A percentile compares a stretch with the other conserved stretches of the same genome.
These are phyloP conservation scores for Drosophila persimilis DNA, from an alignment of 1,140 invertebrate species.

Conservation along the genomic window DNA sequence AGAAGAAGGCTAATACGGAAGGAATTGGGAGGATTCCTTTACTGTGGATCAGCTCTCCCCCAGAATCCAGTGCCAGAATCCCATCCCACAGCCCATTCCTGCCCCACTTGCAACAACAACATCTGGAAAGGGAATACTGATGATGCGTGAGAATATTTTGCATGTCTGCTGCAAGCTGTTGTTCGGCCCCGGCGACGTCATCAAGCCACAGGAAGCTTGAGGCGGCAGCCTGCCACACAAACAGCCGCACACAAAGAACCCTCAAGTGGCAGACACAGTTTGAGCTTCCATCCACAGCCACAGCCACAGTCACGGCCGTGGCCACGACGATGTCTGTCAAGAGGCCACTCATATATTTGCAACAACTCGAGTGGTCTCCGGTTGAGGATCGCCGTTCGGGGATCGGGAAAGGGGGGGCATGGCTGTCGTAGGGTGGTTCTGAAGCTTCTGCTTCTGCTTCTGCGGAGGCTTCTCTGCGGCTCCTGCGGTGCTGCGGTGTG, in stretches of 20 bases:
- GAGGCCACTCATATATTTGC: constrained; percentile 78
- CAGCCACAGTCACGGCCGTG: constrained; percentile 8
- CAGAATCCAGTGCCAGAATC: no score
- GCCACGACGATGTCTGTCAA: constrained; percentile 67
- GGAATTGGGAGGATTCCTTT: no score
- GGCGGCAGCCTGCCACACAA: constrained; percentile 32
- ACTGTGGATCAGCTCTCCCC: no score
- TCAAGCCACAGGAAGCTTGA: constrained; percentile 73
- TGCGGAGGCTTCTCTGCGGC: constrained; percentile 11
- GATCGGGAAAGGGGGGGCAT: neutral
- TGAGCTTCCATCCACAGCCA: constrained; percentile 23
- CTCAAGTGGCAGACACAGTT: constrained; percentile 51
- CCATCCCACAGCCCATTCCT: neutral
- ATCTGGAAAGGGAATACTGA: constrained; percentile 34
- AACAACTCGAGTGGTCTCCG: constrained; percentile 63
- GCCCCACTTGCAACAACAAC: constrained; percentile 11
- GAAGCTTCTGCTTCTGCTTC: neutral
- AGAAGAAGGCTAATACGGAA: neutral
- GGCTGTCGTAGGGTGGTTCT: constrained; percentile 7
- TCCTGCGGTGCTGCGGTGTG: constrained; percentile 69
- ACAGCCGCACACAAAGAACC: constrained; percentile 42
- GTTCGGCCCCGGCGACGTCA: constrained; percentile 44
- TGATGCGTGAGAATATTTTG: constrained; percentile 74
- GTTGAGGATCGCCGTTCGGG: constrained; percentile 33
- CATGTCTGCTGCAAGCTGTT: constrained; percentile 48